Evolutionary conservation across 2,888 invertebrate species (phyloP).

Genomic region (Macrosoma leucophasiata): DNA sequence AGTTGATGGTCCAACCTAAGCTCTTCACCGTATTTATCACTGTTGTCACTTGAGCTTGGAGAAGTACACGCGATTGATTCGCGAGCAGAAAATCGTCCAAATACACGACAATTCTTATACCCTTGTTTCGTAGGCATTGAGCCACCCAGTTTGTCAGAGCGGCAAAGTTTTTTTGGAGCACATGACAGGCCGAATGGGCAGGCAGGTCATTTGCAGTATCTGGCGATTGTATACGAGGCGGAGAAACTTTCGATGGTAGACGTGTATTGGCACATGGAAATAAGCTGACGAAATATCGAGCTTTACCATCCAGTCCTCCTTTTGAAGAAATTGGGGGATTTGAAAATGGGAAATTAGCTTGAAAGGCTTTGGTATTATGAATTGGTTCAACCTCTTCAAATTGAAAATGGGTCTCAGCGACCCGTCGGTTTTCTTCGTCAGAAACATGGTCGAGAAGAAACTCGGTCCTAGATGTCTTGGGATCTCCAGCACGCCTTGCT

Average conservation of each 20-base stretch:
- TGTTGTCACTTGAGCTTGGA: conserved; percentile 3
- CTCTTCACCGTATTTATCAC: conserved; percentile 3
- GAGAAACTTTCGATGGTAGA: conserved; percentile 22
- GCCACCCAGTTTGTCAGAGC: conserved; percentile 29
- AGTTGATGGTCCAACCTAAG: conserved; percentile 13
- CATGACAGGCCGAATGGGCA: conserved; percentile 29
- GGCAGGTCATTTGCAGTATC: conserved; percentile 28
- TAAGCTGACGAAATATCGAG: conserved; percentile 21
- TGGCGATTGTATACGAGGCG: conserved; percentile 23
- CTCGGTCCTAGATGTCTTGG: conserved; percentile 7
- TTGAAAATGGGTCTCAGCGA: conserved; percentile 24
- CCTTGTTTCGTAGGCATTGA: conserved; percentile 16
- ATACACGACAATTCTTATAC: conserved; percentile 12
- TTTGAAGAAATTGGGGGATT: conserved; percentile 21
- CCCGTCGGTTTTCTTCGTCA: conserved; percentile 15
- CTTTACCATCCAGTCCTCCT: conserved; percentile 23
- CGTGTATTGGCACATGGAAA: conserved; percentile 18
- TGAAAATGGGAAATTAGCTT: conserved; percentile 13
- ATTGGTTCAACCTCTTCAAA: conserved; percentile 20
- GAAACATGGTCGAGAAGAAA: conserved; percentile 17
- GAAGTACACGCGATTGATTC: conserved; percentile 8
- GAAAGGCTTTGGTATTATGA: conserved; percentile 14
- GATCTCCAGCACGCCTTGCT: conserved; percentile 4
- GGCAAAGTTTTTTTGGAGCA: conserved; percentile 27
- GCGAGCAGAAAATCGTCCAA: conserved; percentile 18